Evolutionary conservation across 1,140 invertebrate genomes (phyloP).

Genomic region (Mactra quadrangularis): DNA sequence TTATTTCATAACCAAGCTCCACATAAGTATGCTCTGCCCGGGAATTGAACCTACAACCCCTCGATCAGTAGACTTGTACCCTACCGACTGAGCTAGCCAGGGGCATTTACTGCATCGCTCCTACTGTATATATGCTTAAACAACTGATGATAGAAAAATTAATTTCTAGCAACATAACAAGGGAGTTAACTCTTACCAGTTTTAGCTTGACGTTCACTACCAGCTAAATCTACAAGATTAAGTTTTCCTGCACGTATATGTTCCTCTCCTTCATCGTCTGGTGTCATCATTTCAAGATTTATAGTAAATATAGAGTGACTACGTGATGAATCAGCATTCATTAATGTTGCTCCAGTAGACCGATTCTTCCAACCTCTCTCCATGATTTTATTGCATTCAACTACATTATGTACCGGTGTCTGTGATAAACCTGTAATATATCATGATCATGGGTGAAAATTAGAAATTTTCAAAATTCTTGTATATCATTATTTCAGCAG

Average conservation of each 20-base stretch:
- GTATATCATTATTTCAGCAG: not conserved
- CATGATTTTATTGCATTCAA: slow-evolving; percentile 90
- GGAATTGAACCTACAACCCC: too few relatives aligned
- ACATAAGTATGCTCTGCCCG: too few relatives aligned
- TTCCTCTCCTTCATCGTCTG: slow-evolving; percentile 84
- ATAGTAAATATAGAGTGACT: slow-evolving; percentile 97
- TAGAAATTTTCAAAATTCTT: too few relatives aligned
- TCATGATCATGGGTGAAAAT: too few relatives aligned
- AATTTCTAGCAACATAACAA: too few relatives aligned
- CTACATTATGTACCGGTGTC: slow-evolving; percentile 90
- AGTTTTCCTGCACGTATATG: slow-evolving; percentile 85
- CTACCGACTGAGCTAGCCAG: too few relatives aligned
- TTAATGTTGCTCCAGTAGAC: slow-evolving; percentile 90
- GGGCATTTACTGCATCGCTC: too few relatives aligned
- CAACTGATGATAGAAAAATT: too few relatives aligned
- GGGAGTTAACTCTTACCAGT: slow-evolving; percentile 73
- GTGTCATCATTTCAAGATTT: slow-evolving; percentile 90
- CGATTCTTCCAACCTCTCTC: slow-evolving; percentile 90
- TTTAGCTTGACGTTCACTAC: slow-evolving; percentile 84
- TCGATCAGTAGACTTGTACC: too few relatives aligned
- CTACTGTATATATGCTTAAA: too few relatives aligned
- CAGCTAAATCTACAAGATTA: slow-evolving; percentile 93
- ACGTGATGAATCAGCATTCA: slow-evolving; percentile 93
- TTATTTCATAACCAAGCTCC: too few relatives aligned
- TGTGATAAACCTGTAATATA: slow-evolving; percentile 88